A percentile compares a stretch with the other conserved stretches of the same genome.
These are phyloP conservation scores for Triplophysa siluroides DNA, from an alignment of 2,113 vertebrate genomes.

Conservation along the genomic window DNA sequence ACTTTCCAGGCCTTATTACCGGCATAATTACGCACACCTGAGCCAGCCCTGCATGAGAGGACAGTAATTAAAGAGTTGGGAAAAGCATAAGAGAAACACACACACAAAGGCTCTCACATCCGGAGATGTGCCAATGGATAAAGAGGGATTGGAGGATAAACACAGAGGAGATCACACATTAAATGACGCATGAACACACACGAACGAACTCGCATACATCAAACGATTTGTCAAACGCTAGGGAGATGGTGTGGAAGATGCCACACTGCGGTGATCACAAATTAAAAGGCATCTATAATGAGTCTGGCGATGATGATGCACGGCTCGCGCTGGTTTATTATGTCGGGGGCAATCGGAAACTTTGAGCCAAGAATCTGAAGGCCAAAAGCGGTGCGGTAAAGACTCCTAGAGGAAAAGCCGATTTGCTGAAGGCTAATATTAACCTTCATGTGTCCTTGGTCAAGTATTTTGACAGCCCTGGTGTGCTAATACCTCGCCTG, in stretches of 20 bases:
- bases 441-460: slow-evolving; percentile 45
- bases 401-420: slow-evolving; percentile 38
- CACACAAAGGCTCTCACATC: slow-evolving; percentile 20
- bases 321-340: slow-evolving; percentile 9
- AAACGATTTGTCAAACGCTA: slow-evolving; percentile 16
- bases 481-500: not conserved
- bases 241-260: slow-evolving; percentile 31
- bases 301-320: slow-evolving; percentile 68
- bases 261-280: not conserved
- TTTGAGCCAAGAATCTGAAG: slow-evolving; percentile 40
- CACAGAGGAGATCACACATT: slow-evolving; percentile 25
- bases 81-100: slow-evolving; percentile 34
- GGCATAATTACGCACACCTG: slow-evolving; percentile 78
- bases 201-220: not conserved
- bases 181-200: slow-evolving; percentile 32
- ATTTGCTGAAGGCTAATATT: slow-evolving; percentile 43
- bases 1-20: slow-evolving; percentile 74
- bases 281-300: slow-evolving; percentile 66
- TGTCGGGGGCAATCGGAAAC: slow-evolving; percentile 34
- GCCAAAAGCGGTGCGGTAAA: slow-evolving; percentile 30
- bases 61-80: slow-evolving; percentile 55
- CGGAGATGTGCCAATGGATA: slow-evolving; percentile 54
- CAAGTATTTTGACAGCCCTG: slow-evolving; percentile 27
- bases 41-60: slow-evolving; percentile 54
- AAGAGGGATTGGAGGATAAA: slow-evolving; percentile 46